A percentile compares a stretch with the other conserved stretches of the same genome.
These are phyloP conservation scores for Limnephilus rhombicus DNA, from an alignment of 2,888 invertebrate genomes.

Conservation along the genomic window DNA sequence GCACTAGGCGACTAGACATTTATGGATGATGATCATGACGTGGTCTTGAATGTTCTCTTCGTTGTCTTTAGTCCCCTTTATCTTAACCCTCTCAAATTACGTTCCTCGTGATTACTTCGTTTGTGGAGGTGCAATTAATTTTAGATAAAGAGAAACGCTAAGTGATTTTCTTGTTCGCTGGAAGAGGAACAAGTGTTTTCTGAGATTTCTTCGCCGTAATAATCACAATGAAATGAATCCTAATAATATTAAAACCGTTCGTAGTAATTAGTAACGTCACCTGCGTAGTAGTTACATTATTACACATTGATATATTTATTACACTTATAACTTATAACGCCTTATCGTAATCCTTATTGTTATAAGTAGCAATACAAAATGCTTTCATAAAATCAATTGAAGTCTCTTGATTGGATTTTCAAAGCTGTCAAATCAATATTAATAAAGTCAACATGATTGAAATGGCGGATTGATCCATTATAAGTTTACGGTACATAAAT, in stretches of 20 bases:
- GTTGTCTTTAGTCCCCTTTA: neutral
- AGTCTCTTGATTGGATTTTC: neutral
- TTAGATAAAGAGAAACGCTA: slow-evolving; percentile 7
- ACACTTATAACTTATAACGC: neutral
- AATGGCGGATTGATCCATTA: neutral
- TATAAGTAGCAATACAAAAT: neutral
- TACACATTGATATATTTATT: too few relatives aligned
- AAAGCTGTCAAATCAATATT: neutral
- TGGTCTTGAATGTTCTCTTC: slow-evolving; percentile 14
- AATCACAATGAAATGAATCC: neutral
- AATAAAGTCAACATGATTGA: neutral
- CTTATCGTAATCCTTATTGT: neutral
- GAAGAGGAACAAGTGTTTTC: neutral
- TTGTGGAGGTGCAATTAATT: slow-evolving; percentile 17
- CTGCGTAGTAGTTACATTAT: neutral
- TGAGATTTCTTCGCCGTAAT: neutral
- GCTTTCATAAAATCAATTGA: neutral
- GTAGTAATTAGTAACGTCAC: neutral
- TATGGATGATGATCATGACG: slow-evolving; percentile 33
- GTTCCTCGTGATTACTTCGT: slow-evolving; percentile 19
- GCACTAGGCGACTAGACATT: slow-evolving; percentile 13
- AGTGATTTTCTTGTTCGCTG: neutral
- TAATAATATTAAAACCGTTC: neutral
- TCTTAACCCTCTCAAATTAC: slow-evolving; percentile 22
- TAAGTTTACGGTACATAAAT: slow-evolving; percentile 45